phyloP scores from a whole-genome alignment of 2,888 invertebrate species.

The Macrosiphum euphorbiae region DNA sequence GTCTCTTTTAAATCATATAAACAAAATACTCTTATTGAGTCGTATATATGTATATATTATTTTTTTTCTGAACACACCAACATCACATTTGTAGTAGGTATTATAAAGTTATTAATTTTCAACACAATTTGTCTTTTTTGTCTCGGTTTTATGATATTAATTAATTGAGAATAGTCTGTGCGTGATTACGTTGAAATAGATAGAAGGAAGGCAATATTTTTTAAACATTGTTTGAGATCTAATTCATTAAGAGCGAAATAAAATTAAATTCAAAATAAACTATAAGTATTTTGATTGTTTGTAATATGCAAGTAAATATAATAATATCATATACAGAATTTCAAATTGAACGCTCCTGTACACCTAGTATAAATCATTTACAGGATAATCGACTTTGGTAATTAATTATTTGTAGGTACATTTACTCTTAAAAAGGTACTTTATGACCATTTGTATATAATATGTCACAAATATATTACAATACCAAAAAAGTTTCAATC shows the following conservation, averaged over 20 bases:
- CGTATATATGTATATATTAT: background rate
- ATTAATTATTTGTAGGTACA: background rate
- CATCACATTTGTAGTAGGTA: background rate
- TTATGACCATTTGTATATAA: background rate
- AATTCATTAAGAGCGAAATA: background rate
- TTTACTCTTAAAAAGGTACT: background rate
- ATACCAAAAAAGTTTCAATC: background rate
- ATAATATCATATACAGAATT: background rate
- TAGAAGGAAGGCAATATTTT: background rate
- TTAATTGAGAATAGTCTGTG: background rate
- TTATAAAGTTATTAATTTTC: background rate
- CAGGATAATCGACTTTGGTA: background rate
- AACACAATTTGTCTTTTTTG: background rate
- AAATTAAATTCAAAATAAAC: background rate
- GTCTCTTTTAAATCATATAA: background rate
- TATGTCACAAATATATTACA: background rate
- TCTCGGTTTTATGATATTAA: background rate
- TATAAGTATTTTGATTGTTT: background rate
- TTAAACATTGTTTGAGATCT: background rate
- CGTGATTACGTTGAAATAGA: background rate
- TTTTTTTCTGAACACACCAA: background rate
- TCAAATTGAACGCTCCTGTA: background rate
- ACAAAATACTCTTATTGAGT: background rate
- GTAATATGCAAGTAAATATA: background rate
- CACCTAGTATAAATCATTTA: background rate